These are phyloP conservation scores for Periplaneta americana DNA, from an alignment of 1,140 invertebrate species.

Conservation along the genomic window DNA sequence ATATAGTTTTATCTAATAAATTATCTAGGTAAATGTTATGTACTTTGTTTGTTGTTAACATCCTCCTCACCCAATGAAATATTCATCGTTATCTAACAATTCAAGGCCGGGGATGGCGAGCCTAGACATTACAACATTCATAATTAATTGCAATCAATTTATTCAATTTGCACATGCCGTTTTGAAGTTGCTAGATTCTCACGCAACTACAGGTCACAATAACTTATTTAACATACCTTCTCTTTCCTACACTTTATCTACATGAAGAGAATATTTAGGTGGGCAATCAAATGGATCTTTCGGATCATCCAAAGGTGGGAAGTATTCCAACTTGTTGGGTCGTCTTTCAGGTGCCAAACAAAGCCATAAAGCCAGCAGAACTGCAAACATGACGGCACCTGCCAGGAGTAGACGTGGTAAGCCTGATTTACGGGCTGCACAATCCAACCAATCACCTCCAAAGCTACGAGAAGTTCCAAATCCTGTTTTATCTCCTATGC, in stretches of 20 bases:
- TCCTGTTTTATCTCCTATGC: not conserved
- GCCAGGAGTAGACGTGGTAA: conserved; percentile 44
- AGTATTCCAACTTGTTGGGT: conserved; percentile 15
- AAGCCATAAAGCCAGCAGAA: conserved; percentile 45
- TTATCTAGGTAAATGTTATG: too few species aligned
- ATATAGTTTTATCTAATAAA: too few species aligned
- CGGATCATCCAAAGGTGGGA: conserved; percentile 19
- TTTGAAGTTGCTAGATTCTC: too few species aligned
- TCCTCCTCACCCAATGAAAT: too few species aligned
- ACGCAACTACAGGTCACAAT: too few species aligned
- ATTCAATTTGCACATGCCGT: too few species aligned
- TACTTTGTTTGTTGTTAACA: too few species aligned
- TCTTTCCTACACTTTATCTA: conserved; percentile 28
- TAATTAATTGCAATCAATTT: too few species aligned
- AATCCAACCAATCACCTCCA: conserved; percentile 43
- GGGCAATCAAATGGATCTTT: conserved; percentile 16
- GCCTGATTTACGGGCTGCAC: conserved; percentile 46
- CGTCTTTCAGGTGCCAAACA: conserved; percentile 36
- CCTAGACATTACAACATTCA: too few species aligned
- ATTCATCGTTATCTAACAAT: too few species aligned
- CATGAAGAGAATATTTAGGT: conserved; percentile 21
- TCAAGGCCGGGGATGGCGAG: too few species aligned
- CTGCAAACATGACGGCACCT: conserved; percentile 37
- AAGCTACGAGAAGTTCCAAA: not conserved
- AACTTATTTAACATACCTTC: not conserved